Percentiles rank a stretch among this genome's conserved stretches.
Evolutionary conservation across 2,797 vertebrate species (phyloP).

Genomic region (Phaenicophaeus curvirostris): DNA sequence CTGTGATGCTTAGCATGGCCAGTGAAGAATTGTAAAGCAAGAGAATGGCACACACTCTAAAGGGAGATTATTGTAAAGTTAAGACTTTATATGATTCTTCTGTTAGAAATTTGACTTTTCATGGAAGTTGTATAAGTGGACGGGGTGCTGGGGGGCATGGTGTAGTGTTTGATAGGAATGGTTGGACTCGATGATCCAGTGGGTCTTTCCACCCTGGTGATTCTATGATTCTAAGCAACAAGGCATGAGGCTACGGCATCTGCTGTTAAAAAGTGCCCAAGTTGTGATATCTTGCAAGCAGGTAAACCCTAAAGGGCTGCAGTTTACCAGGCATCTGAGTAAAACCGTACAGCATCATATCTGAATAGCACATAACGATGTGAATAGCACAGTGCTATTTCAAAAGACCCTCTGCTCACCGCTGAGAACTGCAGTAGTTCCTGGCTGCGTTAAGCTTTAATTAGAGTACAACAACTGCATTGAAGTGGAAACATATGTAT

Average conservation of each 20-base stretch:
- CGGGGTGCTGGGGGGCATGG: too few species aligned
- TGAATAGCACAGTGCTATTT: neutral
- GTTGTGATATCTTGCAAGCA: neutral
- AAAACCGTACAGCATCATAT: neutral
- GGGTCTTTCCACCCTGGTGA: too few species aligned
- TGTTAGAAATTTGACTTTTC: neutral
- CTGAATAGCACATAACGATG: neutral
- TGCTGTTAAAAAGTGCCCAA: neutral
- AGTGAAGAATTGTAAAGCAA: neutral
- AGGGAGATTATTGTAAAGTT: neutral
- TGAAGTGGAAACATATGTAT: neutral
- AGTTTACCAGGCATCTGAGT: neutral
- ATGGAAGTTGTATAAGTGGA: neutral
- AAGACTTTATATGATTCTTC: neutral
- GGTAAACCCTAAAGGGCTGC: neutral
- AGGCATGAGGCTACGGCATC: neutral
- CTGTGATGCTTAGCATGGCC: neutral
- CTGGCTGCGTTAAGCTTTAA: neutral
- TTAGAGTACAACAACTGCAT: neutral
- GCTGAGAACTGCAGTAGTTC: neutral
- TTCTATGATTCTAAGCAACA: too few species aligned
- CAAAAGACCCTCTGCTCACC: neutral
- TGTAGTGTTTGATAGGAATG: too few species aligned
- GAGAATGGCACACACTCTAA: neutral
- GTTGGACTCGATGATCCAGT: too few species aligned